Conservation (phyloP, 2,113 vertebrate species). For the Clupea harengus region DNA sequence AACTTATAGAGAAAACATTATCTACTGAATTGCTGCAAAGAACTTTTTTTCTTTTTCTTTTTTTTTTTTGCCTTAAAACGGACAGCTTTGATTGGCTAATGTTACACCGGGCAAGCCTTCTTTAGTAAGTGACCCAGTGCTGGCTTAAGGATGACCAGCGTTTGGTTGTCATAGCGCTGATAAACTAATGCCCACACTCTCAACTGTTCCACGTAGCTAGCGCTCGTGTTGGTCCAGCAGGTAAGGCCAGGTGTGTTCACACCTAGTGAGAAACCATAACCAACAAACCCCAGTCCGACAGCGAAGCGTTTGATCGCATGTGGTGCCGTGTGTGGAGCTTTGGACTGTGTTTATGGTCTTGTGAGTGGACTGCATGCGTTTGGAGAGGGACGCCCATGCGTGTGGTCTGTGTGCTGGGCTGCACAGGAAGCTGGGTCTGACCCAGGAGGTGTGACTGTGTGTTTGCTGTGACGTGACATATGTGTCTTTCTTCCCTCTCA, state of each 20-base stretch:
- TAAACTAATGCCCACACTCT: neutral
- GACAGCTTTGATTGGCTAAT: neutral
- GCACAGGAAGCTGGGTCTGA: neutral
- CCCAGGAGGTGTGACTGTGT: neutral
- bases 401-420: neutral
- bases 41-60: too few relatives aligned
- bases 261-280: neutral
- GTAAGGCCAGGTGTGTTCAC: constrained; percentile 1
- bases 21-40: neutral
- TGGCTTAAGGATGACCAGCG: neutral
- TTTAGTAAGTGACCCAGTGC: neutral
- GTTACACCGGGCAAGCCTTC: neutral
- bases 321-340: neutral
- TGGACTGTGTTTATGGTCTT: neutral
- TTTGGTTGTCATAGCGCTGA: neutral
- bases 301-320: neutral
- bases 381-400: neutral
- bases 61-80: neutral
- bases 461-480: neutral
- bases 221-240: neutral
- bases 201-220: neutral
- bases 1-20: neutral
- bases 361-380: neutral
- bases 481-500: neutral
- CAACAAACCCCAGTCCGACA: neutral